Base-by-base conservation (phyloP, 2,888 invertebrate genomes). In the Drosophila aldrichi region DNA sequence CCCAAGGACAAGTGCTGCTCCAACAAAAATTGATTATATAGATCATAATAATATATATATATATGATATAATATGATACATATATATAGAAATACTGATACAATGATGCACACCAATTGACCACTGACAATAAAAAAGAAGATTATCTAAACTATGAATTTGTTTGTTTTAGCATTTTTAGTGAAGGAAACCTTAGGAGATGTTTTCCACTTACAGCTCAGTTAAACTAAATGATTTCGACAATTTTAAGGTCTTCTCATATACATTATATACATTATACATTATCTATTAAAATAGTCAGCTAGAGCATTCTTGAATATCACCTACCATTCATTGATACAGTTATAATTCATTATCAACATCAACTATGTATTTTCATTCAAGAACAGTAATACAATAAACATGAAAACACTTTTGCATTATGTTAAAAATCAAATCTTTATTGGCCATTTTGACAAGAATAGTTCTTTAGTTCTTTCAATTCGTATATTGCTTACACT, bases 381-480 rank as follows among this genome's bases (percentile, higher is more conserved):
- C 5, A 6, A 36, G 16, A 36, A 6, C 5, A 16, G 2, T 16
- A 16, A 36, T 6, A 38, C 7, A 7, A 25, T 9, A 41, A 44
- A 41, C 41, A n/a, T 10, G 1, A 16, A 43, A 29, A 55, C 16
- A 32, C 18, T 16, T 12, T n/a, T 16, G 2, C 1, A 29, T 59
- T 46, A 49, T 69, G 43, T 83, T 79, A 70, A 76, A 82, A 82
- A 79, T 86, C 69, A 88, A 84, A 81, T 80, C 59, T 87, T 92
- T 91, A 92, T 92, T 92, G 91, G 91, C 92, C 91, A 88, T 92
- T 91, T 88, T 92, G 91, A 92, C 92, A 92, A 92, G 91, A 92
- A 91, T 91, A 90, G 88, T 90, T 90, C 73, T 74, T 74, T 74
- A 81, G 77, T 74, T 88, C 64, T 58, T 79, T 79, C 63, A 60